Base-by-base conservation (phyloP, 2,888 invertebrate genomes). In the Hydraecia micacea region DNA sequence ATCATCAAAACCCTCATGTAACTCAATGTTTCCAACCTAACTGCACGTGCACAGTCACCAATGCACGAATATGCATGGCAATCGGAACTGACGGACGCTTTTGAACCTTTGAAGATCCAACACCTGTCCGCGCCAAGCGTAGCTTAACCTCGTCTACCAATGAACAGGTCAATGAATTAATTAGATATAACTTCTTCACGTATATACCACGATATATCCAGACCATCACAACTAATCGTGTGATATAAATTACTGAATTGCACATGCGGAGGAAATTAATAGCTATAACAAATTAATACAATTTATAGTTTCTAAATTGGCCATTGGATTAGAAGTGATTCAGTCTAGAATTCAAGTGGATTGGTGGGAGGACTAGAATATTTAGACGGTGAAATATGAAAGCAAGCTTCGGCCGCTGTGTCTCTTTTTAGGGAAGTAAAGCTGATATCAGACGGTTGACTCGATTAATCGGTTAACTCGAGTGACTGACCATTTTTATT, bases 301-400 rank as follows among this genome's bases (percentile, higher is more conserved):
- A 77, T 81, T 66, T 73, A 58, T 83, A 39, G 65, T 73, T 77
- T 66, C 25, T 62, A 58, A 77, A 70, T 73, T 77, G 52, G 39
- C 28, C 8, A 46, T 68, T 68, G 28, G 15, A 15, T 62, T n/a
- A 21, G 5, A 32, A 46, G 49, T 28, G 39, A 75, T 66, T 18
- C 46, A 66, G 25, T 32, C 21, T n/a, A 73, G 52, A 55, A 55
- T 63, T 52, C 25, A 6, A 46, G 5, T 49, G 46, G 7, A 28
- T 49, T 62, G 15, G 21, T 60, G 21, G 5, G 4, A 42, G 2
- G 39, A 18, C 28, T 15, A 39, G 18, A 36, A 36, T 74, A 58
- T 73, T 73, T 15, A 49, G 5, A 32, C 18, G 28, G 25, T 42
- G 32, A 58, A 11, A 36, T 32, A 39, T 25, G 2, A 42, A 71